Percentiles rank a stretch among this genome's conserved stretches.
Conservation (phyloP, 2,113 vertebrate species). For the Pristiophorus japonicus region DNA sequence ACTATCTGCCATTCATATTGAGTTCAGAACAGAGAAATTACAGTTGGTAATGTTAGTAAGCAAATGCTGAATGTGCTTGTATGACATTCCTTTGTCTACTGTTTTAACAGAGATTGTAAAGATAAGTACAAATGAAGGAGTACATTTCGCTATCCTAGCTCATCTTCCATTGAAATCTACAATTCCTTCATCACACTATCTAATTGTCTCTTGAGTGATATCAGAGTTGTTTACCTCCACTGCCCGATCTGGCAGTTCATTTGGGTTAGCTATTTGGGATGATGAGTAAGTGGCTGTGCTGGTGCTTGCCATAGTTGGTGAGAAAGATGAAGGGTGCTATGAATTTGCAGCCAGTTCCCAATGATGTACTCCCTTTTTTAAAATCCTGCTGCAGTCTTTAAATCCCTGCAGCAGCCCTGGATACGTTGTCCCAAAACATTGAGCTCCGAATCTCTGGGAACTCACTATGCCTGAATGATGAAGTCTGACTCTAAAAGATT, state of each 20-base stretch:
- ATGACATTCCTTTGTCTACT: neutral
- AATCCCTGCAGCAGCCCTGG: neutral
- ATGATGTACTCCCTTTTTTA: neutral
- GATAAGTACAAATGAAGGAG: neutral
- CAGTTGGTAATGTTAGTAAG: neutral
- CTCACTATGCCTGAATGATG: neutral
- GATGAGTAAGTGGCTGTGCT: neutral
- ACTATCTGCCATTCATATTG: neutral
- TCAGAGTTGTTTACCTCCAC: neutral
- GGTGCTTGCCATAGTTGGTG: neutral
- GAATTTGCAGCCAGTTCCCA: neutral
- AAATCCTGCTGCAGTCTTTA: neutral
- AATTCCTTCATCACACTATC: neutral
- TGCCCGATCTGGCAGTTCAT: neutral
- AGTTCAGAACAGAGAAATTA: neutral
- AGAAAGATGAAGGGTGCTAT: neutral
- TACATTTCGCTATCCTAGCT: neutral
- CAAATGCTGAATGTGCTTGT: neutral
- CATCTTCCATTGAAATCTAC: neutral
- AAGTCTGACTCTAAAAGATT: neutral
- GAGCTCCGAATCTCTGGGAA: neutral
- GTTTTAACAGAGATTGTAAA: neutral
- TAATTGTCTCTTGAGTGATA: neutral
- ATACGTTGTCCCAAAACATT: neutral
- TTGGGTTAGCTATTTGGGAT: neutral